Conservation (phyloP, 1,140 invertebrate genomes). For the Nebria ingens region DNA sequence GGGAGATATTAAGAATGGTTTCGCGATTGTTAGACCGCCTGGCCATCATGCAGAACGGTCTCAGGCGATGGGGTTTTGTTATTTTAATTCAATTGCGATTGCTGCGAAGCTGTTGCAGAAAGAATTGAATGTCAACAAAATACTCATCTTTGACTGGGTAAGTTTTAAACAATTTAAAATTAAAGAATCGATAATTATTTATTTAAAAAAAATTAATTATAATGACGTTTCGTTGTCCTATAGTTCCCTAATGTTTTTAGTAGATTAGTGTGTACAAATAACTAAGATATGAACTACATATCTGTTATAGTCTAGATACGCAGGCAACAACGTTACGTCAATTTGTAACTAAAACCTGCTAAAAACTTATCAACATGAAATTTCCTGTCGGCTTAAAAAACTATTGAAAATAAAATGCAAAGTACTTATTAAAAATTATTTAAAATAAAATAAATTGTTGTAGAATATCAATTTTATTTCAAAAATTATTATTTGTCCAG, state of each 20-base stretch:
- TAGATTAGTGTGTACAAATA: background rate
- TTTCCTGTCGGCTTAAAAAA: too few relatives aligned
- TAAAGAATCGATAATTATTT: conserved; percentile 5
- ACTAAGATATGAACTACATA: too few relatives aligned
- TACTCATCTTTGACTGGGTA: conserved; percentile 96
- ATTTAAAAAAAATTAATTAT: background rate
- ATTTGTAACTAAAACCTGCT: too few relatives aligned
- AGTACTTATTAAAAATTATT: too few relatives aligned
- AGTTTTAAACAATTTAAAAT: conserved; percentile 16
- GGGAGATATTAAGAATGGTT: conserved; percentile 82
- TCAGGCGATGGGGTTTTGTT: conserved; percentile 99
- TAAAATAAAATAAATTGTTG: too few relatives aligned
- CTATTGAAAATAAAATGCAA: too few relatives aligned
- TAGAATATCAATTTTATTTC: too few relatives aligned
- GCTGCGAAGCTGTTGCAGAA: conserved; percentile 79
- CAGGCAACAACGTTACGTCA: too few relatives aligned
- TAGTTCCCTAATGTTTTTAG: background rate
- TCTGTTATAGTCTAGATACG: too few relatives aligned
- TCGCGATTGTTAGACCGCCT: conserved; percentile 94
- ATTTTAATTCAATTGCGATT: conserved; percentile 99
- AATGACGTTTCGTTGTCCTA: conserved; percentile 5
- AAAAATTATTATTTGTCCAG: too few relatives aligned
- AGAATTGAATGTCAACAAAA: conserved; percentile 73
- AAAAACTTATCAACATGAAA: too few relatives aligned
- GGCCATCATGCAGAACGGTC: conserved; percentile 94